Percentiles rank a stretch among this genome's conserved stretches.
Conservation (phyloP, 2,113 vertebrate genomes). For the Neodon shergylaensis region DNA sequence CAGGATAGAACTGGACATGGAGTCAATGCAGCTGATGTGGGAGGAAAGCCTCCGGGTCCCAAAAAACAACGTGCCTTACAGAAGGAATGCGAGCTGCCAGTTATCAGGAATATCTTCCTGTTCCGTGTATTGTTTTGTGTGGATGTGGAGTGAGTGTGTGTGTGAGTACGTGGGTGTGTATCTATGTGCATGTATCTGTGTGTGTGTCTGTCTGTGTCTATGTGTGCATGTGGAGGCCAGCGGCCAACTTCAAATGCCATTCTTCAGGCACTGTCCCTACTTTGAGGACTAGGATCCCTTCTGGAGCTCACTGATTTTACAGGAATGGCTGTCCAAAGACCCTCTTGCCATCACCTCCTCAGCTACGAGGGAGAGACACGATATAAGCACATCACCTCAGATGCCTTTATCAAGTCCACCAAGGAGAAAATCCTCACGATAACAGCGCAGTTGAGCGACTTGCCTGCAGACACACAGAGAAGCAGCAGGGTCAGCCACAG, state of each 20-base stretch:
- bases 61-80: no score
- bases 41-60: no score
- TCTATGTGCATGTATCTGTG: not conserved
- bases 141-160: not conserved
- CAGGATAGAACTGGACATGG: not conserved
- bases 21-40: not conserved
- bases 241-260: not conserved
- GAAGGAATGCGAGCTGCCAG: not conserved
- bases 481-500: no score
- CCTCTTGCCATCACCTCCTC: not conserved
- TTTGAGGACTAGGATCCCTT: not conserved
- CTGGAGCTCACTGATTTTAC: not conserved
- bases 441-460: not conserved
- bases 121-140: not conserved
- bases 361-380: fast-evolving
- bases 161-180: not conserved
- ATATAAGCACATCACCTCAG: not conserved
- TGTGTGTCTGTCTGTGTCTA: not conserved
- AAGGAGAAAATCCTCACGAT: not conserved
- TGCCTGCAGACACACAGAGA: not conserved
- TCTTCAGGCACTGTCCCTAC: not conserved
- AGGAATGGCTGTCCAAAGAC: no score
- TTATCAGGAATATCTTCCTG: not conserved
- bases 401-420: not conserved
- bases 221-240: not conserved